Evolutionary conservation across 2,113 vertebrate genomes (phyloP).

Genomic region (Theristicus caerulescens): DNA sequence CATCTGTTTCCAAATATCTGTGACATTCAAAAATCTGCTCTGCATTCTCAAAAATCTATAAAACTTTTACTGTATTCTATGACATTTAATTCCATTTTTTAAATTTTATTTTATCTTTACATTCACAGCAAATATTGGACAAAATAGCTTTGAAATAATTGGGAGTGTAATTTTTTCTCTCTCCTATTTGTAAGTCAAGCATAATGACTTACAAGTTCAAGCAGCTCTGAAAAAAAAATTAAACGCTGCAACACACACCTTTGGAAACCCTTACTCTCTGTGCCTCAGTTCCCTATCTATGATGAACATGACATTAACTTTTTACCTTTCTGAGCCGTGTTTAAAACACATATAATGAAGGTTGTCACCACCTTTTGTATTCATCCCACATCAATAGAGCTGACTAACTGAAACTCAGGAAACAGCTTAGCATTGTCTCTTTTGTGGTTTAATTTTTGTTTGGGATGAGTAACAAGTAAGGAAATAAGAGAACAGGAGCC

Average conservation of each 20-base stretch:
- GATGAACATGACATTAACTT: not conserved
- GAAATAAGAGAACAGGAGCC: not conserved
- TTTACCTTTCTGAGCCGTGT: not conserved
- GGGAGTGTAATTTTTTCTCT: not conserved
- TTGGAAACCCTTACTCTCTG: not conserved
- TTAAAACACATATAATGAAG: not conserved
- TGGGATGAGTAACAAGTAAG: not conserved
- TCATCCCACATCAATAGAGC: not conserved
- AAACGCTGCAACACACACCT: not conserved
- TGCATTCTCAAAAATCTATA: slow-evolving; percentile 11
- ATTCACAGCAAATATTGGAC: not conserved
- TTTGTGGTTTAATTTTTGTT: not conserved
- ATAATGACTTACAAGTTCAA: not conserved
- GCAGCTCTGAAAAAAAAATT: not conserved
- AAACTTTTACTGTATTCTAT: not conserved
- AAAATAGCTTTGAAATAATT: not conserved
- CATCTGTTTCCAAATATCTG: slow-evolving; percentile 41
- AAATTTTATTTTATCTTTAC: not conserved
- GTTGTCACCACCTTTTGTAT: not conserved
- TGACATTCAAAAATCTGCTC: not conserved
- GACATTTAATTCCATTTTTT: not conserved
- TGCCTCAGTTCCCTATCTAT: not conserved
- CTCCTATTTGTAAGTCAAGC: not conserved
- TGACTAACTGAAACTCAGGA: not conserved
- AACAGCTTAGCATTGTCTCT: not conserved